Conservation (phyloP, 53 echinoderm and acorn worm species). For the Mesocentrotus franciscanus region DNA sequence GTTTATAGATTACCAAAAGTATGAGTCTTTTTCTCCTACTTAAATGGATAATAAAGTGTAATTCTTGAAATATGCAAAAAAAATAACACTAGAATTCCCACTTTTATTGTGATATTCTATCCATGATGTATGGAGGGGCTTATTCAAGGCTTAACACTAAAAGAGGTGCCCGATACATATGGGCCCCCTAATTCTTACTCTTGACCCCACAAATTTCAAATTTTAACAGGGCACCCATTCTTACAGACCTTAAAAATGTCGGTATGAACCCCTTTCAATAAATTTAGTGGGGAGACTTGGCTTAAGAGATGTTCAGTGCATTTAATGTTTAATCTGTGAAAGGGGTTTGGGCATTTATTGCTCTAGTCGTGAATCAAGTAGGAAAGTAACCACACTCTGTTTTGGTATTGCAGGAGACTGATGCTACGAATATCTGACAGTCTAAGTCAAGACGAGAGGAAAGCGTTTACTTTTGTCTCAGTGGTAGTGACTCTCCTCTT, state of each 20-base stretch:
- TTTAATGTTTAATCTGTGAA: background rate
- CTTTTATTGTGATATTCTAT: too few species aligned
- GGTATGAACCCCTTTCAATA: too few species aligned
- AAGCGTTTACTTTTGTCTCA: conserved; percentile 19
- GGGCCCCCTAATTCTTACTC: background rate
- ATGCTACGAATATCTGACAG: conserved; percentile 53
- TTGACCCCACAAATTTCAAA: too few species aligned
- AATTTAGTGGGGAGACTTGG: background rate
- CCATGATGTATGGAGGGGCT: background rate
- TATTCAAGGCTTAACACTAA: background rate
- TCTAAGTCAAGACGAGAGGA: conserved; percentile 40
- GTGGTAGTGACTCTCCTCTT: background rate
- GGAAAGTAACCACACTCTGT: background rate
- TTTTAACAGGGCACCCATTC: too few species aligned
- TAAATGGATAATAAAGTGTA: too few species aligned
- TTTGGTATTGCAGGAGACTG: background rate
- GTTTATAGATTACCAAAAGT: too few species aligned
- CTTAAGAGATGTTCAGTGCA: background rate
- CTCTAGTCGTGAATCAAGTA: background rate
- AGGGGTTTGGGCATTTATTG: background rate
- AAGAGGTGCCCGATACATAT: too few species aligned
- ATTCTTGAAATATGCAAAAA: too few species aligned
- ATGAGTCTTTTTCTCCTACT: too few species aligned
- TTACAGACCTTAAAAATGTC: too few species aligned
- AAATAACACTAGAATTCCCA: too few species aligned